phyloP scores from a whole-genome alignment of 2,113 vertebrate species.

The Seriola dumerili region DNA sequence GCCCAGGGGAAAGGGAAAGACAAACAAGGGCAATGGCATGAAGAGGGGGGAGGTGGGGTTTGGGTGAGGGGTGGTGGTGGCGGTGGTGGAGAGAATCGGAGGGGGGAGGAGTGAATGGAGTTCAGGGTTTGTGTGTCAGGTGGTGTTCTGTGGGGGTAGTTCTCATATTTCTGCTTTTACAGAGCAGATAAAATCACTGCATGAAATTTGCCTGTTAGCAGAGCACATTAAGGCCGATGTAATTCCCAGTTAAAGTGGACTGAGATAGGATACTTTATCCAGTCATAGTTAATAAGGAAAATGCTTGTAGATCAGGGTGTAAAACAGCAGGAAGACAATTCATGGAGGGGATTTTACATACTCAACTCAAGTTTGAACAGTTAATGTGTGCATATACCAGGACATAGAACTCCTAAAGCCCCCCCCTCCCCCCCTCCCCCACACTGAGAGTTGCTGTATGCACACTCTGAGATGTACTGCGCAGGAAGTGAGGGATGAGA shows the following conservation, averaged over 20 bases:
- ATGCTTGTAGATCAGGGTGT: constrained; percentile 16
- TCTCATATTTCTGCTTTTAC: constrained; percentile 79
- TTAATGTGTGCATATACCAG: constrained; percentile 41
- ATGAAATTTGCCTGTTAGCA: constrained; percentile 70
- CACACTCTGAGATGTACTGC: constrained; percentile 51
- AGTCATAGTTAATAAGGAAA: constrained; percentile 32
- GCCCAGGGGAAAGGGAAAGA: constrained; percentile 87
- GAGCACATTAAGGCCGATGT: constrained; percentile 52
- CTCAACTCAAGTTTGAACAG: constrained; percentile 50
- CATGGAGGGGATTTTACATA: constrained; percentile 5
- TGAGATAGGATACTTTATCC: constrained; percentile 28
- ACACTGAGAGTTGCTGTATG: constrained; percentile 36
- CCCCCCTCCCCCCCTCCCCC: constrained; percentile 55
- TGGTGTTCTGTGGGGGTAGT: constrained; percentile 77
- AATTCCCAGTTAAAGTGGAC: constrained; percentile 18
- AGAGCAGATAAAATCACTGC: constrained; percentile 76
- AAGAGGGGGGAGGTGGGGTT: constrained; percentile 42
- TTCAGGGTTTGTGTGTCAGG: constrained; percentile 80
- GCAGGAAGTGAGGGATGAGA: constrained; percentile 55
- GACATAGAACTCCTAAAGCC: constrained; percentile 12
- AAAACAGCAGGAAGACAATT: constrained; percentile 29
- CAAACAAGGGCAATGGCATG: constrained; percentile 85
- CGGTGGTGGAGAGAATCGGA: constrained; percentile 51
- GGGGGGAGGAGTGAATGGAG: constrained; percentile 73
- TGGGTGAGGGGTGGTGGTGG: not conserved